Evolutionary conservation across 2,888 invertebrate species (phyloP), one percentile per base, ranked within the genome.

Genomic region (Noctua comes): DNA sequence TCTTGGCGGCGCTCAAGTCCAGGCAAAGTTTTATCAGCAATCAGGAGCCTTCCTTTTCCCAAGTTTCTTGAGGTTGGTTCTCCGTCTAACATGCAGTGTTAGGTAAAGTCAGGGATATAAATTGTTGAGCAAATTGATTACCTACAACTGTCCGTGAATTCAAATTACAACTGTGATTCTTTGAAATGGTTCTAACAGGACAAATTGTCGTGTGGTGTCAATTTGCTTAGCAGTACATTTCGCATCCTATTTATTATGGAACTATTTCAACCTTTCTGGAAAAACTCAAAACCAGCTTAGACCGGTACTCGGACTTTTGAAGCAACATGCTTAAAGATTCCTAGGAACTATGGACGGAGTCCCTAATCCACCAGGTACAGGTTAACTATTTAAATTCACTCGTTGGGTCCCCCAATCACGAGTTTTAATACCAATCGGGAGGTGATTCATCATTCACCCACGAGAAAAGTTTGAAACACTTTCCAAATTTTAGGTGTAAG

Each of bases 401-500:
- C 40, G 11, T 57, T 43, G 24, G 68, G 21, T n/a, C 18, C 24
- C 18, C 69, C 31, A 46, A 73, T 73, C 65, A 70, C 59, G 76
- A 43, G 46, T 66, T 70, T 36, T 69, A 73, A 80, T 71, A 68
- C 62, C 40, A 73, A 70, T 68, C 59, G n/a, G 13, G 5, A 69
- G n/a, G 57, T 76, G 71, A 85, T 82, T 85, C 82, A 78, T 79
- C 48, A 43, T 36, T 10, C 21, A 13, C 24, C 48, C 51, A 40
- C 40, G n/a, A 54, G 51, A 24, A 73, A 75, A 82, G 40, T 76
- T 73, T 48, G n/a, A 51, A 48, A 46, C 31, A 51, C 71, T 82
- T 64, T 77, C 40, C 36, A 54, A 82, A 76, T 84, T 73, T 73
- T 13, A 54, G 64, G 64, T 68, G 64, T 36, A 57, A 73, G n/a